phyloP scores from a whole-genome alignment of 2,888 invertebrate species.

The Willowsia nigromaculata region DNA sequence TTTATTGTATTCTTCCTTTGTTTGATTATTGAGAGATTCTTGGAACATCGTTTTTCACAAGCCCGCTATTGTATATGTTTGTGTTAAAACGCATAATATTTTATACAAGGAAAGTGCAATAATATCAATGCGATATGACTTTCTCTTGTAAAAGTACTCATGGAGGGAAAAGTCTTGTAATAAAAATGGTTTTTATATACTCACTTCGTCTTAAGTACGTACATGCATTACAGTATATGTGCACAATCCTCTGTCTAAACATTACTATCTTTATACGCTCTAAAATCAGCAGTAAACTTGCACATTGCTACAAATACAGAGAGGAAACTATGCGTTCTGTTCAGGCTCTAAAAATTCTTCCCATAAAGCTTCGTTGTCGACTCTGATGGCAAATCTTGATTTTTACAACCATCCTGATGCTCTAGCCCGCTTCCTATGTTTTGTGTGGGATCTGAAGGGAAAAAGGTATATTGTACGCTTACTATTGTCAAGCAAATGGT shows the following conservation, averaged over 20 bases:
- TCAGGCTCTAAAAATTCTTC: slow-evolving; percentile 54
- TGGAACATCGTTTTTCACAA: not conserved
- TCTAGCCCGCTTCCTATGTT: slow-evolving; percentile 40
- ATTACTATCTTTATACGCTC: slow-evolving; percentile 23
- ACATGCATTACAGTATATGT: not conserved
- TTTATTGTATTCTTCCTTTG: slow-evolving; percentile 36
- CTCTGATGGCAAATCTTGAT: slow-evolving; percentile 67
- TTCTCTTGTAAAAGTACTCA: slow-evolving; percentile 42
- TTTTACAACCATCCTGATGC: slow-evolving; percentile 63
- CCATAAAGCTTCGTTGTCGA: slow-evolving; percentile 65
- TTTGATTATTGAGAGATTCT: slow-evolving; percentile 36
- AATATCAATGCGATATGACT: slow-evolving; percentile 50
- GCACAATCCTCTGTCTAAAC: slow-evolving; percentile 6
- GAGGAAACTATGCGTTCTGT: slow-evolving; percentile 52
- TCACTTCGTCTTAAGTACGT: slow-evolving; percentile 41
- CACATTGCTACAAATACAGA: slow-evolving; percentile 29
- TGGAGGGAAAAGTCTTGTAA: slow-evolving; percentile 58
- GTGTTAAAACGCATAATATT: slow-evolving; percentile 51
- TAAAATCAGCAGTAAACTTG: slow-evolving; percentile 45
- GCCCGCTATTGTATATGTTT: not conserved
- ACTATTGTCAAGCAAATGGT: slow-evolving; percentile 9
- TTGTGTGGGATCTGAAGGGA: not conserved
- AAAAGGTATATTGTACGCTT: not conserved
- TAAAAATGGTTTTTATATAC: slow-evolving; percentile 63
- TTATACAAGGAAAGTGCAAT: slow-evolving; percentile 49